Percentiles rank a stretch among this genome's conserved stretches.
These are phyloP conservation scores for Patella depressa DNA, from an alignment of 2,888 invertebrate species.

Conservation along the genomic window DNA sequence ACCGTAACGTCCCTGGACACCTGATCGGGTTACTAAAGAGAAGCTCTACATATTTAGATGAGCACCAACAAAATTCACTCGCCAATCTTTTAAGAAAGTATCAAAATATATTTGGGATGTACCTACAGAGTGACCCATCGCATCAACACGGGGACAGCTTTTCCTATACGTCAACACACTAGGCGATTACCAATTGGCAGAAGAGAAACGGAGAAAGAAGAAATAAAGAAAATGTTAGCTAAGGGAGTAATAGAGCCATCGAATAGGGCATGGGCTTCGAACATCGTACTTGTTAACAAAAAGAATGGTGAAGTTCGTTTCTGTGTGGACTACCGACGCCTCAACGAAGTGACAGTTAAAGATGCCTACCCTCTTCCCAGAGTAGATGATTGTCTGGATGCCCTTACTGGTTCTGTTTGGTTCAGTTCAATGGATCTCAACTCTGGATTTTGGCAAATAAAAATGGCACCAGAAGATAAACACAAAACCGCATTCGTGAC, in stretches of 20 bases:
- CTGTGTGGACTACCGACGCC: background rate
- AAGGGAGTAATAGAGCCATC: background rate
- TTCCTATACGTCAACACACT: no score
- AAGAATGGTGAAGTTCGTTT: background rate
- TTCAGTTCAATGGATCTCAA: background rate
- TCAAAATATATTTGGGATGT: no score
- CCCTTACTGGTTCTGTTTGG: background rate
- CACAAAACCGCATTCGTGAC: background rate
- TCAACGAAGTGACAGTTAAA: background rate
- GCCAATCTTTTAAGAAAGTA: no score
- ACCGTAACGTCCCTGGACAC: no score
- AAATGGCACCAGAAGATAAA: slow-evolving; percentile 3
- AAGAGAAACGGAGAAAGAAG: background rate
- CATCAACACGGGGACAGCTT: no score
- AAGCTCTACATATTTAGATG: no score
- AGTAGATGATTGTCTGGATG: background rate
- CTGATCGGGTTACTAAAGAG: no score
- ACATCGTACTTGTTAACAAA: background rate
- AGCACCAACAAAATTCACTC: no score
- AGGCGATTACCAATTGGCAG: no score
- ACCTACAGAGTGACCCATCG: no score
- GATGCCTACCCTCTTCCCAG: background rate
- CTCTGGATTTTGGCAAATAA: background rate
- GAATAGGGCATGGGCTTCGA: background rate
- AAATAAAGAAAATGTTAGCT: background rate